Evolutionary conservation across 1,140 invertebrate species (phyloP).

Genomic region (Agrypnia vestita): DNA sequence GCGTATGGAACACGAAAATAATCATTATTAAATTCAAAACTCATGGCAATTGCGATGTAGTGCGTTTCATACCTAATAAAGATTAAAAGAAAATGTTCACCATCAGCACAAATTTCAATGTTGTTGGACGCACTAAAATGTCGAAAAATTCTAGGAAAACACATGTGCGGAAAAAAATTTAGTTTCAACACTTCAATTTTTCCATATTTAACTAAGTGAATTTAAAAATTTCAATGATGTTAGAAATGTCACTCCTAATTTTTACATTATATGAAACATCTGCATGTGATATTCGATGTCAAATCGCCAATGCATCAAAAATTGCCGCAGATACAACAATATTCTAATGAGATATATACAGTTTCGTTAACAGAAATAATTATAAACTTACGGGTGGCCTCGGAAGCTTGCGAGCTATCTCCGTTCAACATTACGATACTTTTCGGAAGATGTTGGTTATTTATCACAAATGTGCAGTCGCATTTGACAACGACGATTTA

Average conservation of each 20-base stretch:
- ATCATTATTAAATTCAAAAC: background rate
- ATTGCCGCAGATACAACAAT: constrained; percentile 32
- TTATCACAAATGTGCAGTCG: constrained; percentile 52
- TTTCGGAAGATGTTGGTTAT: constrained; percentile 46
- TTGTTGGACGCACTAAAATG: background rate
- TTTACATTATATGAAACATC: constrained; percentile 31
- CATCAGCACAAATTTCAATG: background rate
- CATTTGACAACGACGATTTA: constrained; percentile 47
- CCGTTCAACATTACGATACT: constrained; percentile 54
- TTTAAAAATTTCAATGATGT: background rate
- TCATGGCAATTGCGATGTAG: background rate
- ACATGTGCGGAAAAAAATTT: background rate
- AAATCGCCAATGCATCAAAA: constrained; percentile 47
- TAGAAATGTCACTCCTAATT: constrained; percentile 21
- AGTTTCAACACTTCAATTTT: background rate
- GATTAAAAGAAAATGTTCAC: background rate
- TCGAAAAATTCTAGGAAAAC: constrained; percentile 16
- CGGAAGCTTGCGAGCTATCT: constrained; percentile 58
- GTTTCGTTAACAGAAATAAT: background rate
- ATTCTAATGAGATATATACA: constrained; percentile 8
- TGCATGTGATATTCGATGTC: constrained; percentile 37
- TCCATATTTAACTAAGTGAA: background rate
- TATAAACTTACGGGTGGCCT: constrained; percentile 53
- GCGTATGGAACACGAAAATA: constrained; percentile 11
- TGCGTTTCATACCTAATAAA: background rate